These are phyloP conservation scores for Aplysina aerophoba DNA, from an alignment of 37 sponge, comb jelly and placozoan species.

Conservation along the genomic window DNA sequence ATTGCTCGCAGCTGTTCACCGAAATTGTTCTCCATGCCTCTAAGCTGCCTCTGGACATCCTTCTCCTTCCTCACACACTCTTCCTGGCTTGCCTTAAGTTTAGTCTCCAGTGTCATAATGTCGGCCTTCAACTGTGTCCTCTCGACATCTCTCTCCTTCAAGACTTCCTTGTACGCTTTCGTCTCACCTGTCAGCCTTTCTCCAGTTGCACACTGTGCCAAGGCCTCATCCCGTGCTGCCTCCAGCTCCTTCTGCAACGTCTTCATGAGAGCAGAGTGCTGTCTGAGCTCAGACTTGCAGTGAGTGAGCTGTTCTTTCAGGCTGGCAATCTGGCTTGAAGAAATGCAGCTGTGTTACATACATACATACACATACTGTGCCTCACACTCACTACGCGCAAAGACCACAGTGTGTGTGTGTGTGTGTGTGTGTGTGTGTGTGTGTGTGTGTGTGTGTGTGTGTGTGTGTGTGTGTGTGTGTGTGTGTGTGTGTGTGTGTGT, in stretches of 20 bases:
- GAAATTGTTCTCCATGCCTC: not conserved
- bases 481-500: too few species aligned
- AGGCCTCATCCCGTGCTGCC: not conserved
- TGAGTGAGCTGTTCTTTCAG: not conserved
- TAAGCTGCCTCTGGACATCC: not conserved
- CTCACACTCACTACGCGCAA: too few species aligned
- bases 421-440: too few species aligned
- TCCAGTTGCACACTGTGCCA: not conserved
- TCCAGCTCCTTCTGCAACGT: conserved; percentile 15
- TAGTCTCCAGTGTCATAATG: not conserved
- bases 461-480: too few species aligned
- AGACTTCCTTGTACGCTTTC: not conserved
- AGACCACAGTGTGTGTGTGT: too few species aligned
- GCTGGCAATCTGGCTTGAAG: not conserved
- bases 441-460: too few species aligned
- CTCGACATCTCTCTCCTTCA: conserved; percentile 9
- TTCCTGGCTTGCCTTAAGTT: not conserved
- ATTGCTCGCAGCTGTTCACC: not conserved
- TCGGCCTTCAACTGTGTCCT: not conserved
- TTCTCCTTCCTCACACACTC: not conserved
- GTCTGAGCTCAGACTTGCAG: not conserved
- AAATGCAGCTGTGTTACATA: too few species aligned
- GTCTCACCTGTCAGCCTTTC: conserved; percentile 2
- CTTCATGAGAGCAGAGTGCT: not conserved
- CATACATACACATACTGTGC: too few species aligned